Base-by-base conservation (phyloP, 2,113 vertebrate genomes). In the Cebidichthys violaceus region DNA sequence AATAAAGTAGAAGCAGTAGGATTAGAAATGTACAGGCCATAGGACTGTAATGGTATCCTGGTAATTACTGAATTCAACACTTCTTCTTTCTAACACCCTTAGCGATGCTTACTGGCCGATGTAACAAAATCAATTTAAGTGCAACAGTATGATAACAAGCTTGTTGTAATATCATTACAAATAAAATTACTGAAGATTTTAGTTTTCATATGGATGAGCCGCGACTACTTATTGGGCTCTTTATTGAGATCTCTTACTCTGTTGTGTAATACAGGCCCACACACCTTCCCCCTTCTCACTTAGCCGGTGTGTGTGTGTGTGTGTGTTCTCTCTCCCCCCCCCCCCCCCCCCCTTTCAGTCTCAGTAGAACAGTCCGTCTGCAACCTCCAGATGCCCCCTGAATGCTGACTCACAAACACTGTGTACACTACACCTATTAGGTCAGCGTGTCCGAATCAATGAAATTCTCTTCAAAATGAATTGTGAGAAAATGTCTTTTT, bases 371-470 rank as follows among this genome's bases (percentile, higher is more conserved):
- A 70, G 45, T 17, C 50, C 77, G 70, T 83, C 70, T 84, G 75
- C 76, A 88, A 82, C 85, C 84, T 86, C 82, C 80, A 87, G 29
- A 69, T 85, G 81, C 75, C 81, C 86, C 77, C 55, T 70, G n/a
- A 27, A 66, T 77, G 77, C 79, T 83, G 80, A 83, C 82, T 90
- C 88, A 88, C 75, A 88, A 59, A 39, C 62, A 43, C 47, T 1
- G 4, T 1, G 2, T 2, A 14, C 15, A 27, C 33, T 41, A 52
- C 50, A 73, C 18, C 14, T 70, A 17, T 77, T 24, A 83, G 62
- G 33, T 84, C 76, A 81, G 65, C 22, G 3, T 50, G 20, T 47
- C n/a, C 75, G 54, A 85, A 52, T 88, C 69, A 89, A 2, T 17
- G 4, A 70, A 60, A 15, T 29, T 9, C n/a, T 37, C 61, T 27